phyloP scores from a whole-genome alignment of 2,888 invertebrate genomes.

The Caenorhabditis panamensis region DNA sequence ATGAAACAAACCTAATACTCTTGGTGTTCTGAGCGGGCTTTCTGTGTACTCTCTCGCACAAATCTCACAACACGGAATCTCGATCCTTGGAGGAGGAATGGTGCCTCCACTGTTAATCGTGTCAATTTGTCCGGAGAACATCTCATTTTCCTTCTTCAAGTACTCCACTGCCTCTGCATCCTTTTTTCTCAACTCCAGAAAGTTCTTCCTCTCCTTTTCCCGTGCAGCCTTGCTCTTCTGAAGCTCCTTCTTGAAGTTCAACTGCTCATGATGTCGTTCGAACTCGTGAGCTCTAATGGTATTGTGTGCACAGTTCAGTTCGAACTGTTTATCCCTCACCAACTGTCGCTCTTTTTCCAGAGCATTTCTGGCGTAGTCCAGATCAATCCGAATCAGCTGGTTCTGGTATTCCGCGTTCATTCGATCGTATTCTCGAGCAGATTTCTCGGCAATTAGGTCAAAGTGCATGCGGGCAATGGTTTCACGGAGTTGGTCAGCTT shows the following conservation, averaged over 20 bases:
- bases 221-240: too few species aligned
- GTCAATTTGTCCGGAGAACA: neutral
- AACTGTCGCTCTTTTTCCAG: neutral
- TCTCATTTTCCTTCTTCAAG: neutral
- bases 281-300: neutral
- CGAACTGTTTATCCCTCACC: neutral
- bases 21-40: neutral
- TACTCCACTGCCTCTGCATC: neutral
- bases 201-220: neutral
- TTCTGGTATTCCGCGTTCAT: neutral
- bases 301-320: neutral
- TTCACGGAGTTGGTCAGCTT: neutral
- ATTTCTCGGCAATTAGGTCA: neutral
- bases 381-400: neutral
- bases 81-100: neutral
- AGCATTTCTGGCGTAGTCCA: neutral
- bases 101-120: neutral
- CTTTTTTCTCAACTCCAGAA: neutral
- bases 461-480: neutral
- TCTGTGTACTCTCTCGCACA: neutral
- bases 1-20: too few species aligned
- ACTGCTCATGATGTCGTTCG: neutral
- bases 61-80: neutral
- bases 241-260: neutral
- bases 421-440: neutral